phyloP scores from a whole-genome alignment of 2,113 vertebrate genomes.

The Potamarius usumacintae region DNA sequence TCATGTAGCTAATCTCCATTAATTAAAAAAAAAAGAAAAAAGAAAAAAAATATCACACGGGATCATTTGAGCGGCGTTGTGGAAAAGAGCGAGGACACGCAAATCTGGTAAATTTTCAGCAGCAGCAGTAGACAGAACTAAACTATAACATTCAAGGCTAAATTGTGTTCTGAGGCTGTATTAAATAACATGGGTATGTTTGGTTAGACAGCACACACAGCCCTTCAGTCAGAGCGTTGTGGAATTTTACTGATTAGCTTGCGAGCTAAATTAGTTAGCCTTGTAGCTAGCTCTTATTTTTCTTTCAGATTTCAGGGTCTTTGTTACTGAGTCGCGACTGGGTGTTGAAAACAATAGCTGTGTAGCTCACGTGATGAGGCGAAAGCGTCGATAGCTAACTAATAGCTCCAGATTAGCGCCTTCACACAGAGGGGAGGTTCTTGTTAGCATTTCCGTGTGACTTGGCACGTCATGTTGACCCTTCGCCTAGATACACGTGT shows the following conservation, averaged over 20 bases:
- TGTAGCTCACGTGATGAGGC: neutral
- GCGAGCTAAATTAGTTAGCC: neutral
- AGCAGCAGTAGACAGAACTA: neutral
- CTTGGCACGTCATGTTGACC: slow-evolving; percentile 28
- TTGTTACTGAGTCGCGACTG: neutral
- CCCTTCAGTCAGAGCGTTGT: too few species aligned
- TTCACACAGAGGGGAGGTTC: neutral
- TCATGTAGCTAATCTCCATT: neutral
- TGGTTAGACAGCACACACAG: neutral
- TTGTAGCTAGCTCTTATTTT: neutral
- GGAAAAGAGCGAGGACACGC: neutral
- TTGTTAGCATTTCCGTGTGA: neutral
- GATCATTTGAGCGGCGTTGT: neutral
- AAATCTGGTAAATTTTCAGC: neutral
- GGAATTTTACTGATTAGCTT: neutral
- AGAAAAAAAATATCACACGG: neutral
- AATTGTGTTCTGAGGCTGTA: neutral
- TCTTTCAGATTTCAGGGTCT: neutral
- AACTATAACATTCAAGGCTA: too few species aligned
- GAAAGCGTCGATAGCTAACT: too few species aligned
- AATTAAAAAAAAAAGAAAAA: neutral
- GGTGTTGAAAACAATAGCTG: neutral
- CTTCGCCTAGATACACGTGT: slow-evolving; percentile 33
- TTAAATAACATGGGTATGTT: neutral
- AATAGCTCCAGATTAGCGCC: neutral